Evolutionary conservation across 2,888 invertebrate species (phyloP).

Genomic region (Xanthorhoe spadicearia): DNA sequence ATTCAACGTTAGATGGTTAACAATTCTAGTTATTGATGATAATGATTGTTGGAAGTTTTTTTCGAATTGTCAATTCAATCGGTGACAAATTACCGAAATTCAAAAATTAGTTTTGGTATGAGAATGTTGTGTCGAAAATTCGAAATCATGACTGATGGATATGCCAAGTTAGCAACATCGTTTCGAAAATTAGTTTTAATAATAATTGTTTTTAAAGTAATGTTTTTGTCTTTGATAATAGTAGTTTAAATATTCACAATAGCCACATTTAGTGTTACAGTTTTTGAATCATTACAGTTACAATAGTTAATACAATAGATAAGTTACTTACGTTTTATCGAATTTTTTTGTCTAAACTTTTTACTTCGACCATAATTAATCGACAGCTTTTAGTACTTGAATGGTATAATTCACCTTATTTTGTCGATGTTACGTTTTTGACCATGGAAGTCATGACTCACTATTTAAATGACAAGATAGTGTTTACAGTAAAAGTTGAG

Average conservation of each 20-base stretch:
- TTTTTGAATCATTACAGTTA: conserved; percentile 44
- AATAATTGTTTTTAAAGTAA: conserved; percentile 39
- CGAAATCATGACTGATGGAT: conserved; percentile 37
- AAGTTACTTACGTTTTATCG: background rate
- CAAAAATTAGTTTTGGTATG: conserved; percentile 13
- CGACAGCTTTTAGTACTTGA: too few species aligned
- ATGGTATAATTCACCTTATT: too few species aligned
- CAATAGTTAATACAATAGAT: conserved; percentile 42
- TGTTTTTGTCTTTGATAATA: conserved; percentile 41
- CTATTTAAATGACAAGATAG: too few species aligned
- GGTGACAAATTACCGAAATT: conserved; percentile 8
- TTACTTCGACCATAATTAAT: too few species aligned
- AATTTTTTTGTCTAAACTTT: background rate
- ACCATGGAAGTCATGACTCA: too few species aligned
- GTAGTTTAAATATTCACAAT: conserved; percentile 43
- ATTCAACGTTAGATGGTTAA: background rate
- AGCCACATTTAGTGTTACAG: conserved; percentile 41
- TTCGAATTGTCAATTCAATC: conserved; percentile 38
- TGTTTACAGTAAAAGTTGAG: background rate
- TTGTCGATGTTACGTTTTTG: too few species aligned
- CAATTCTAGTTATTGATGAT: conserved; percentile 34
- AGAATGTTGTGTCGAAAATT: conserved; percentile 27
- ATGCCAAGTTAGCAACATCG: conserved; percentile 43
- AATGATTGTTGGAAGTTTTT: conserved; percentile 28
- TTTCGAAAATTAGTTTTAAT: too few species aligned